A percentile compares a stretch with the other conserved stretches of the same genome.
Evolutionary conservation across 2,888 invertebrate species (phyloP).

Genomic region (Muschampia staudingeri): DNA sequence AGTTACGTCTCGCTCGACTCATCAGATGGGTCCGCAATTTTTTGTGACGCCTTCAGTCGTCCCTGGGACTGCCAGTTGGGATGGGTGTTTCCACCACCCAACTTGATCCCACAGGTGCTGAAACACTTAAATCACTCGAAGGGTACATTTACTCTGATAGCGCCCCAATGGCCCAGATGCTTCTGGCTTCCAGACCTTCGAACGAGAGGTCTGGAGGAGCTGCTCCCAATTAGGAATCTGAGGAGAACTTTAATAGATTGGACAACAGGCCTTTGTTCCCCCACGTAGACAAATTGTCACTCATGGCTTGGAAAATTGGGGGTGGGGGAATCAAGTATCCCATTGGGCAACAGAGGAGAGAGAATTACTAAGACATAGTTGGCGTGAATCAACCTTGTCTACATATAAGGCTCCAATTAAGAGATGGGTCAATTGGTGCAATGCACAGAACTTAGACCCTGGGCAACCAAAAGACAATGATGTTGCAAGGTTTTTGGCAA

Average conservation of each 20-base stretch:
- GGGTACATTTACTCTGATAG: slow-evolving; percentile 7
- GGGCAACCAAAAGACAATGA: neutral
- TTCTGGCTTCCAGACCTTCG: neutral
- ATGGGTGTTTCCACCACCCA: slow-evolving; percentile 72
- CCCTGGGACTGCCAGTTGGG: slow-evolving; percentile 64
- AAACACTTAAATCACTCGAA: slow-evolving; percentile 46
- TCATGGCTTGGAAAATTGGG: slow-evolving; percentile 15
- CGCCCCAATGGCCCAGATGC: neutral
- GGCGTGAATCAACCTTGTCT: neutral
- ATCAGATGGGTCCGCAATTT: slow-evolving; percentile 30
- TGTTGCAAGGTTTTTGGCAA: slow-evolving; percentile 1
- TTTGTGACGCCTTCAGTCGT: slow-evolving; percentile 68
- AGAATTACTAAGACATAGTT: neutral
- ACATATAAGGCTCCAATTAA: slow-evolving; percentile 2
- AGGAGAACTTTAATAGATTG: neutral
- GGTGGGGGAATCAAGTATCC: neutral
- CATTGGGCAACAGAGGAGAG: neutral
- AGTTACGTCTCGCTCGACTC: slow-evolving; percentile 28
- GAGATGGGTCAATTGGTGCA: neutral
- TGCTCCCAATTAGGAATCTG: neutral
- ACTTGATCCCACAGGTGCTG: slow-evolving; percentile 68
- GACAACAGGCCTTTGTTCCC: neutral
- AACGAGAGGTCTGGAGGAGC: neutral
- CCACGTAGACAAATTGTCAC: neutral
- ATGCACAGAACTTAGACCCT: neutral